phyloP scores from a whole-genome alignment of 2,113 vertebrate genomes.

The Phalacrocorax pelagicus region DNA sequence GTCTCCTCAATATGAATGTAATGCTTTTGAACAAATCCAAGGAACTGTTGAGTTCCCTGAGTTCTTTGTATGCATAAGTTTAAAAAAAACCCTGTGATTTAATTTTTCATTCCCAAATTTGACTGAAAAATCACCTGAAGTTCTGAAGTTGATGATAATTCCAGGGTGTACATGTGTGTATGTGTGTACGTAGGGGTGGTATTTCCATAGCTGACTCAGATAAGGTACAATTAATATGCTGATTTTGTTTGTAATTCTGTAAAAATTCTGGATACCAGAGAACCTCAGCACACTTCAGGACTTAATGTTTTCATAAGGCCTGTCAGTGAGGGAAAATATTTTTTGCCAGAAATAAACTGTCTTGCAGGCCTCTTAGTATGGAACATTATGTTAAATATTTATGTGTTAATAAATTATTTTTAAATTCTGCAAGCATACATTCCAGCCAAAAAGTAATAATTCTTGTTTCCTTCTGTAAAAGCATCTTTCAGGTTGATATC shows the following conservation, averaged over 20 bases:
- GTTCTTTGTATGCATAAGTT: background rate
- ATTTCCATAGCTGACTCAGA: background rate
- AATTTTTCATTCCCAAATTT: background rate
- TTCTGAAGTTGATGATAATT: background rate
- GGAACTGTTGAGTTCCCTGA: background rate
- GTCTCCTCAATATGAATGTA: background rate
- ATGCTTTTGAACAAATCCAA: background rate
- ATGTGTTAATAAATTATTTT: background rate
- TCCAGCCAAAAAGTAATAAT: background rate
- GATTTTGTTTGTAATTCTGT: background rate
- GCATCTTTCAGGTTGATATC: background rate
- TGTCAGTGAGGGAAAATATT: background rate
- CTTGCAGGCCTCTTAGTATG: background rate
- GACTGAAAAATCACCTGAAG: background rate
- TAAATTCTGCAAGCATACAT: background rate
- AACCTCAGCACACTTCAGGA: background rate
- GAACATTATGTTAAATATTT: background rate
- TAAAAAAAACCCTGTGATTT: background rate
- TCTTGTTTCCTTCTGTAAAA: background rate
- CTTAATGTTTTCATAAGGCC: background rate
- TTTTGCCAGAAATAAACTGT: background rate
- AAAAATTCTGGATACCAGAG: background rate
- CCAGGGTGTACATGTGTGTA: no score
- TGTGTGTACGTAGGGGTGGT: background rate
- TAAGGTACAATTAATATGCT: background rate